phyloP scores from a whole-genome alignment of 35 echinoderm and acorn worm genomes.

The Amphiura filiformis region DNA sequence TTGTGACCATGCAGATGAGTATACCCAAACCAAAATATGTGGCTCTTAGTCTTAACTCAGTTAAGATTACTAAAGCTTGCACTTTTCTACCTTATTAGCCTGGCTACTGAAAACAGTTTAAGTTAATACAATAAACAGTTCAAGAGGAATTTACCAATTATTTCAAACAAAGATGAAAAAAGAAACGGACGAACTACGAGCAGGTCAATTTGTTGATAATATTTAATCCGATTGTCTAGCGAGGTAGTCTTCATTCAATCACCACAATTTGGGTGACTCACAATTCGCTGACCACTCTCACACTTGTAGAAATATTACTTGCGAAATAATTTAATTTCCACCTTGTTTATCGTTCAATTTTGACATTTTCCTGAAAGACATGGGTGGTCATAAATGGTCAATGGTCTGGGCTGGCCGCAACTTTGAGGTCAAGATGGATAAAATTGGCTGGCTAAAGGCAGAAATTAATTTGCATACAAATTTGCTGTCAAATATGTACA shows the following conservation, averaged over 20 bases:
- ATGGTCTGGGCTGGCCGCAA: neutral
- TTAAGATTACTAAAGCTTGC: too few relatives aligned
- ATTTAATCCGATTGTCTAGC: constrained; percentile 6
- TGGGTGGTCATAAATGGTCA: constrained; percentile 4
- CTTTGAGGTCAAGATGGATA: neutral
- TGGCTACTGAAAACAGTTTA: too few relatives aligned
- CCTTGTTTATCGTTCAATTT: constrained; percentile 1
- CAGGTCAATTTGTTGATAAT: neutral
- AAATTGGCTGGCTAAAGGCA: neutral
- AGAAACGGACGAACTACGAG: neutral
- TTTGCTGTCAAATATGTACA: too few relatives aligned
- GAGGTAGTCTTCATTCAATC: neutral
- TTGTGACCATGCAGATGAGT: too few relatives aligned
- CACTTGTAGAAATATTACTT: constrained; percentile 12
- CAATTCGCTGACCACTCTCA: neutral
- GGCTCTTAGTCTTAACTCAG: too few relatives aligned
- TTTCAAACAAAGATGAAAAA: neutral
- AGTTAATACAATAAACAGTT: neutral
- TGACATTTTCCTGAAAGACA: constrained; percentile 8
- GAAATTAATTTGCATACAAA: neutral
- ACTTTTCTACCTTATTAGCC: too few relatives aligned
- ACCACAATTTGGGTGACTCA: neutral
- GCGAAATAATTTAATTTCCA: constrained; percentile 8
- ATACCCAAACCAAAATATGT: too few relatives aligned
- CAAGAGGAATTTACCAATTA: neutral